Percentiles rank a stretch among this genome's conserved stretches.
phyloP scores from a whole-genome alignment of 2,797 vertebrate genomes.

The Heteromormyrus szaboi region DNA sequence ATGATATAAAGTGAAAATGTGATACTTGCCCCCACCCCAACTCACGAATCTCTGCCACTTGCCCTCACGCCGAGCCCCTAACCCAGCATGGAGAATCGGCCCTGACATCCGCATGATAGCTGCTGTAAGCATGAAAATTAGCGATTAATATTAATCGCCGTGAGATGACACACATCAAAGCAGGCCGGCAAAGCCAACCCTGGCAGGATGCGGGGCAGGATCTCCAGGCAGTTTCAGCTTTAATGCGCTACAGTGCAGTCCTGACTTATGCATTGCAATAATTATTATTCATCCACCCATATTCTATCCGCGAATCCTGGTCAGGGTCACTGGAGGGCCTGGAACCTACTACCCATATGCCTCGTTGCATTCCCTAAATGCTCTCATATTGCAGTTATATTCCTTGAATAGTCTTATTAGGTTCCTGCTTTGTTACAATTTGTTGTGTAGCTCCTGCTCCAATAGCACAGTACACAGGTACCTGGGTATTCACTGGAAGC shows the following conservation, averaged over 20 bases:
- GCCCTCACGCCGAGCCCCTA: slow-evolving; percentile 6
- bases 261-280: neutral
- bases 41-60: neutral
- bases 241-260: neutral
- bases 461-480: neutral
- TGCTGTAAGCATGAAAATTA: neutral
- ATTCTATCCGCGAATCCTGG: neutral
- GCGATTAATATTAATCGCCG: neutral
- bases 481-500: neutral
- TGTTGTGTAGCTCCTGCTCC: neutral
- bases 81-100: neutral
- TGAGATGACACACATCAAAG: neutral
- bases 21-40: neutral
- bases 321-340: neutral
- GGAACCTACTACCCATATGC: neutral
- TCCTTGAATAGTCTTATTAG: neutral
- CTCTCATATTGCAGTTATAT: neutral
- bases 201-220: neutral
- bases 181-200: neutral
- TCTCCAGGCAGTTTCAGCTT: neutral
- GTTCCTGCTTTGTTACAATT: neutral
- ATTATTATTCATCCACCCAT: neutral
- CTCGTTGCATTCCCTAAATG: neutral
- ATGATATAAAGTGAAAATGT: slow-evolving; percentile 8
- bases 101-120: neutral